Evolutionary conservation across 2,797 vertebrate species (phyloP).

Genomic region (Phrynocephalus forsythii): DNA sequence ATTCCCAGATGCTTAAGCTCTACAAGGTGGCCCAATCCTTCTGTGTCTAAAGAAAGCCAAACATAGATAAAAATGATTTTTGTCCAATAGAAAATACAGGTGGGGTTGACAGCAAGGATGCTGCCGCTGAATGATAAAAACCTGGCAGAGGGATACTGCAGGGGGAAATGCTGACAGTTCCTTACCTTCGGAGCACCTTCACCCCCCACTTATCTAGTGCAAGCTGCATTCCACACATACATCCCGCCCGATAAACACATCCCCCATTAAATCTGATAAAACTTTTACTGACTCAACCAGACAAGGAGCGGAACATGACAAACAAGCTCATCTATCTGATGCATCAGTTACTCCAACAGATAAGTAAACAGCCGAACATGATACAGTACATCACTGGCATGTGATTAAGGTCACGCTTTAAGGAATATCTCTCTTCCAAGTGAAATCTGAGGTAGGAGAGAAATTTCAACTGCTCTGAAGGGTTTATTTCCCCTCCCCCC

Average conservation of each 20-base stretch:
- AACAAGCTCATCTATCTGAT: slow-evolving; percentile 70
- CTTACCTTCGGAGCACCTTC: slow-evolving; percentile 46
- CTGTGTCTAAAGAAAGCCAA: slow-evolving; percentile 9
- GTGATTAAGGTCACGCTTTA: slow-evolving; percentile 65
- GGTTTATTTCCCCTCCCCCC: background rate
- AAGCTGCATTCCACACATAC: slow-evolving; percentile 64
- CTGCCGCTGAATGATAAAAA: slow-evolving; percentile 65
- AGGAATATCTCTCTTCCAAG: slow-evolving; percentile 41
- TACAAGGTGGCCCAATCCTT: slow-evolving; percentile 13
- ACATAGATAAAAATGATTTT: slow-evolving; percentile 52
- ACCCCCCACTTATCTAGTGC: slow-evolving; percentile 60
- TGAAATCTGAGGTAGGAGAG: slow-evolving; percentile 44
- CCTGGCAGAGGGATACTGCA: slow-evolving; percentile 58
- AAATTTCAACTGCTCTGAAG: background rate
- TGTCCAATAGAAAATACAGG: slow-evolving; percentile 19
- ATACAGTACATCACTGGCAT: slow-evolving; percentile 68
- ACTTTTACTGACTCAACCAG: slow-evolving; percentile 70
- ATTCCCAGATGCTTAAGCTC: background rate
- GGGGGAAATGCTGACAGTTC: slow-evolving; percentile 63
- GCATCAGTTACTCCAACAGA: slow-evolving; percentile 71
- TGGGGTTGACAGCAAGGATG: slow-evolving; percentile 47
- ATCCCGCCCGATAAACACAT: slow-evolving; percentile 71
- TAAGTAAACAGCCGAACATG: slow-evolving; percentile 69
- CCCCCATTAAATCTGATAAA: slow-evolving; percentile 72
- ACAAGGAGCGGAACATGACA: slow-evolving; percentile 71